Base-by-base conservation (phyloP, 2,113 vertebrate genomes). In the Siniperca chuatsi region DNA sequence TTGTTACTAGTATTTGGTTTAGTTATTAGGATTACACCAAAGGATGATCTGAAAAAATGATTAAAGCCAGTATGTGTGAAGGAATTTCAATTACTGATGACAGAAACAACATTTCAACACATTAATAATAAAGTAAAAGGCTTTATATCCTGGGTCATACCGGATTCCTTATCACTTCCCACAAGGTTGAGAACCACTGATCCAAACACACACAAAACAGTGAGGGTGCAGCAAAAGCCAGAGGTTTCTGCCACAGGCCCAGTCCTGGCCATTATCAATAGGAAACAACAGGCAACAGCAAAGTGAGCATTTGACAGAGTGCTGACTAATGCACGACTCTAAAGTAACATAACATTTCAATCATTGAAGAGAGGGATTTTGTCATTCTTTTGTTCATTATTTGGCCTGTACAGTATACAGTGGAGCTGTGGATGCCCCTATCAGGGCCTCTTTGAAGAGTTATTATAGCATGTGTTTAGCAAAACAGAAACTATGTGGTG, bases 281-380 rank as follows among this genome's bases (percentile, higher is more conserved):
- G 82, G 84, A 90, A 86, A 79, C 82, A 79, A 80, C 64, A 74
- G 78, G 29, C 54, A 42, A 21, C 0, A 20, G n/a, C 65, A 77
- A 46, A 60, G 21, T 29, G 58, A 66, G 65, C 29, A 4, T 57
- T 33, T 50, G 58, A 70, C 48, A 88, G 48, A 70, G 29, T 37
- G 85, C 75, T 90, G 90, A 90, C 81, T 85, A 78, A 86, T 50
- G 65, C 40, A 1, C 3, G 33, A 15, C 37, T 20, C 72, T 48
- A 78, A 75, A 88, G 48, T 86, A 85, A 77, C 75, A 54, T 6
- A 82, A 75, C 78, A 57, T 69, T 87, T 67, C 50, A 72, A 1
- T 74, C 81, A 73, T 11, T 46, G 42, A 62, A 20, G 21, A 80
- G 55, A 83, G 33, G 65, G 70, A 4, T 33, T 60, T 25, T 69